Base-by-base conservation (phyloP, 2,888 invertebrate genomes). In the Nemapogon koenigi region DNA sequence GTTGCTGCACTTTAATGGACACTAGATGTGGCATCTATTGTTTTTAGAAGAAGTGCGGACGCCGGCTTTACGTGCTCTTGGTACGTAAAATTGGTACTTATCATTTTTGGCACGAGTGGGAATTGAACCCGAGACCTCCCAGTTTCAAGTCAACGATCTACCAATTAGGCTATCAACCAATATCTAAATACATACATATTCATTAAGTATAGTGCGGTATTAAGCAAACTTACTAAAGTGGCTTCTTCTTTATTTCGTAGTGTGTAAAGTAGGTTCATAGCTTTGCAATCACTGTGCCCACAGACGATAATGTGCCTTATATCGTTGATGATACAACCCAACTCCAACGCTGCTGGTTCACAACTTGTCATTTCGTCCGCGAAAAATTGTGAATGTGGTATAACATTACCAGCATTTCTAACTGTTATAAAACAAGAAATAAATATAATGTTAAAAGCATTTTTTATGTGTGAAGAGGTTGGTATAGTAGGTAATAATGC, bases 211-310 rank as follows among this genome's bases (percentile, higher is more conserved):
- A n/a, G n/a, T n/a, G n/a, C n/a, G n/a, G n/a, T n/a, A n/a, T n/a
- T n/a, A n/a, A n/a, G n/a, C n/a, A n/a, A n/a, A n/a, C n/a, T 61
- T 51, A 72, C 76, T 43, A 54, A 50, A 52, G 61, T 73, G 2
- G 91, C 84, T 63, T 89, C 88, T 57, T 91, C 86, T 47, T 86
- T 86, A 68, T 90, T 89, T 53, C 87, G 86, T 39, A 97, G 68
- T 53, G 88, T 85, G 61, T 94, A 91, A 2, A 97, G 76, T 40
- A 95, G 81, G 81, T 96, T 95, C 89, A 97, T 97, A 2, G 97
- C 97, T 83, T 97, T 97, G 64, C 98, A 98, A 62, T 98, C 97
- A 43, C 97, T 96, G 62, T 98, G 97, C 0, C 98, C 98, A 59
- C 97, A 97, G 2, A 98, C 94, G 45, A 97, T 91, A 27, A 97